Evolutionary conservation across 2,797 vertebrate species (phyloP).

Genomic region (Gymnocypris eckloni): DNA sequence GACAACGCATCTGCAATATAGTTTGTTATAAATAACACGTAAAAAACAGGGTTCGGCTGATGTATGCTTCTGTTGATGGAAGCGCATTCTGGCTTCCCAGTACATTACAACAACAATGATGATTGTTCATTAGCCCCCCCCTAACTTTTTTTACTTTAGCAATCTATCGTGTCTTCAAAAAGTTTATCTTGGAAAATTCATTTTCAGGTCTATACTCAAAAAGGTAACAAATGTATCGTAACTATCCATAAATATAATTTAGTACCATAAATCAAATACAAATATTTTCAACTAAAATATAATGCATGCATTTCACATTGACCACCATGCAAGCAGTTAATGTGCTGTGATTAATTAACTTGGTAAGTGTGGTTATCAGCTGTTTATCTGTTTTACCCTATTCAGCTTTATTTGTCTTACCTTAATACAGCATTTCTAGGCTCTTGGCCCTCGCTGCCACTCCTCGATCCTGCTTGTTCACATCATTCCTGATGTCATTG

Average conservation of each 20-base stretch:
- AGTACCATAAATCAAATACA: background rate
- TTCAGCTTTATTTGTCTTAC: background rate
- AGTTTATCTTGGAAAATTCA: background rate
- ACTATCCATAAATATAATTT: background rate
- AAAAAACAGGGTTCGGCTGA: too few species aligned
- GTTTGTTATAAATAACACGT: too few species aligned
- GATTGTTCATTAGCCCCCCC: too few species aligned
- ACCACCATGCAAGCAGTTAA: background rate
- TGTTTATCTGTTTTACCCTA: background rate
- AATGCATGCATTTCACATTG: background rate
- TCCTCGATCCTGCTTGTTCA: background rate
- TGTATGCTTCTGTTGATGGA: too few species aligned
- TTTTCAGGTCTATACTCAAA: background rate
- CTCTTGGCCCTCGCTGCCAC: constrained; percentile 1
- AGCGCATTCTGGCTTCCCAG: too few species aligned
- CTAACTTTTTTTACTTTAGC: too few species aligned
- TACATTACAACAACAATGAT: too few species aligned
- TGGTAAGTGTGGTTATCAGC: background rate
- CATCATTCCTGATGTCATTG: background rate
- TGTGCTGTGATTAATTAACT: background rate
- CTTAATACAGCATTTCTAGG: background rate
- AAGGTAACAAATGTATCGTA: background rate
- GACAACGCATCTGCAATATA: too few species aligned
- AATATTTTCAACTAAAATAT: background rate
- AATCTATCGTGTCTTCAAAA: too few species aligned